phyloP scores from a whole-genome alignment of 2,113 vertebrate species.

The Laticauda colubrina region DNA sequence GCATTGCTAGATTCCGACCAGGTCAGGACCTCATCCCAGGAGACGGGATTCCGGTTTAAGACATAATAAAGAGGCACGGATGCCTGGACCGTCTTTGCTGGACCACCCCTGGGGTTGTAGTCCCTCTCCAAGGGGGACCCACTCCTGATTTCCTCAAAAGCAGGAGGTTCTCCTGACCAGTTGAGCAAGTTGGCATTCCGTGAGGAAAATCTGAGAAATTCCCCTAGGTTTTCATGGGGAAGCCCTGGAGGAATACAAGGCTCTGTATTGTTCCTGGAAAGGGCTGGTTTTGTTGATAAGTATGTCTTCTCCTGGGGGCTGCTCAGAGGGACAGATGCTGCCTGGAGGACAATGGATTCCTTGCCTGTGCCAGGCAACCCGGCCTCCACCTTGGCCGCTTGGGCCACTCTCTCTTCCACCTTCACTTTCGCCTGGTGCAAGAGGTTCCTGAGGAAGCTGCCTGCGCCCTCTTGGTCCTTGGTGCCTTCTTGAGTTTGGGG shows the following conservation, averaged over 20 bases:
- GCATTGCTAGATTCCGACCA: conserved; percentile 61
- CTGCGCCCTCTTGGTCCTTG: conserved; percentile 54
- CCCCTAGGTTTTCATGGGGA: conserved; percentile 47
- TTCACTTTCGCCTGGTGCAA: conserved; percentile 59
- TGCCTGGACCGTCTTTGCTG: conserved; percentile 34
- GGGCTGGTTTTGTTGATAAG: conserved; percentile 52
- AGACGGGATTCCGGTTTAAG: conserved; percentile 62
- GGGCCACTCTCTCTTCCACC: conserved; percentile 29
- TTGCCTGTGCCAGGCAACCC: not conserved
- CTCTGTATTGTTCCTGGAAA: conserved; percentile 28
- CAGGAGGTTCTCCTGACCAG: conserved; percentile 1
- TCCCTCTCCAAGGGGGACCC: conserved; percentile 67
- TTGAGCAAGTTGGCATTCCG: conserved; percentile 40
- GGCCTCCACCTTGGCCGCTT: conserved; percentile 27
- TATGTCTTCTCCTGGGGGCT: conserved; percentile 44
- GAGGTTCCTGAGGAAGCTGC: conserved; percentile 52
- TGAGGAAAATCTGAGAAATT: conserved; percentile 45
- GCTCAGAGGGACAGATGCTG: conserved; percentile 1
- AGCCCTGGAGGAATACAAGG: not conserved
- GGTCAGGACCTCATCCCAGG: conserved; percentile 48
- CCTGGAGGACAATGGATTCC: not conserved
- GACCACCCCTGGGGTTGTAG: conserved; percentile 50
- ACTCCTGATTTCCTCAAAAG: conserved; percentile 60
- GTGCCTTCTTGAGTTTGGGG: conserved; percentile 39
- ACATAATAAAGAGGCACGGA: conserved; percentile 58